These are phyloP conservation scores for Aplysia californica DNA, from an alignment of 1,140 invertebrate genomes.

Conservation along the genomic window DNA sequence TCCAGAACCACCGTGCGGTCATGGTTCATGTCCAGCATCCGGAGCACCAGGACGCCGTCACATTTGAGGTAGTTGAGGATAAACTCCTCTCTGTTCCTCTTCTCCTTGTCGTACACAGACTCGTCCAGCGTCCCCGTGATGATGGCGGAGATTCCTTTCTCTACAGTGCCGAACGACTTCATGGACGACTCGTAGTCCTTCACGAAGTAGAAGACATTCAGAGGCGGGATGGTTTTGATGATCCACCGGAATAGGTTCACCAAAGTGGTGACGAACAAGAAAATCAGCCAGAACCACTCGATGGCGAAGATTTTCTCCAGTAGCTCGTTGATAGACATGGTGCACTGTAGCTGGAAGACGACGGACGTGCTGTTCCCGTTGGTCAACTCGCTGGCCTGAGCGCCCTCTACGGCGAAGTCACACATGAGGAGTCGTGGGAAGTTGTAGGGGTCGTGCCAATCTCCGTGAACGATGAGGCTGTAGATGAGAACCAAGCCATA, in stretches of 20 bases:
- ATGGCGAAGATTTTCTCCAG: constrained; percentile 71
- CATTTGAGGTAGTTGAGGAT: constrained; percentile 53
- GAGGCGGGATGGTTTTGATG: constrained; percentile 37
- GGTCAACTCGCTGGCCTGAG: background rate
- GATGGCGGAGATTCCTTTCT: constrained; percentile 5
- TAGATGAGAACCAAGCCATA: constrained; percentile 67
- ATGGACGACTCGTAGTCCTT: constrained; percentile 52
- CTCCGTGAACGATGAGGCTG: constrained; percentile 59
- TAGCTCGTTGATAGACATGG: constrained; percentile 70
- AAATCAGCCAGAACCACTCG: constrained; percentile 70
- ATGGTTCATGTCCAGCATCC: constrained; percentile 56
- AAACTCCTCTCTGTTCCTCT: constrained; percentile 43
- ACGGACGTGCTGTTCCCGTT: constrained; percentile 24
- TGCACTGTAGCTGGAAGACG: constrained; percentile 64
- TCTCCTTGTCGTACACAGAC: constrained; percentile 22
- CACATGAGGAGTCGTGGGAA: constrained; percentile 71
- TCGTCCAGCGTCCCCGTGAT: background rate
- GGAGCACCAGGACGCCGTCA: constrained; percentile 59
- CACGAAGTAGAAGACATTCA: constrained; percentile 36
- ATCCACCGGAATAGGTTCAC: constrained; percentile 42
- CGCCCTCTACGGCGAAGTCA: constrained; percentile 66
- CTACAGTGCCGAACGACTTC: constrained; percentile 28
- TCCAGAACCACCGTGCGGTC: constrained; percentile 55
- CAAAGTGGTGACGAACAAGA: constrained; percentile 60
- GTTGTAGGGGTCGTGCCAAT: constrained; percentile 62